Base-by-base conservation (phyloP, 1,140 invertebrate genomes). In the Andrena cerasifolii region DNA sequence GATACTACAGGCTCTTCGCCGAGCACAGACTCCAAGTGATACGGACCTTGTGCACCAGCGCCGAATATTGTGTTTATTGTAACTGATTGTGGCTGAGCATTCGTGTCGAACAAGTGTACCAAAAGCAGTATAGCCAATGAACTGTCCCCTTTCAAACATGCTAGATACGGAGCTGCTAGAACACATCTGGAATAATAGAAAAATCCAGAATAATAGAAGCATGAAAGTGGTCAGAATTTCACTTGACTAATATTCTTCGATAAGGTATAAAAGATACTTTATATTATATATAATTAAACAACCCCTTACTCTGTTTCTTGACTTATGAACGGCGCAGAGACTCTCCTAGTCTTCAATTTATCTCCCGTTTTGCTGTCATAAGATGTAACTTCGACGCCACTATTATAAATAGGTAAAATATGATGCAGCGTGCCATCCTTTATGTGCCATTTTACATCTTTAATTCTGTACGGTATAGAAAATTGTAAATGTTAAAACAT, bases 361-460 rank as follows among this genome's bases (percentile, higher is more conserved):
- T 94, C 93, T n/a, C 95, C 95, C 8, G 94, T 95, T 82, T 94
- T 93, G 36, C 95, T 90, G 76, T 95, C 94, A 81, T 96, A 96
- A 51, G 93, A 94, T 5, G 94, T 95, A 2, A 96, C 93, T 90
- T 96, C 95, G n/a, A 96, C 88, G 75, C 95, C 95, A 36, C 94
- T 95, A 16, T 94, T 93, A 83, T 94, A 94, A 24, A 94, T 92
- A 1, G 95, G 95, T 56, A 96, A 84, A 83, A 96, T 93, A 88
- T 96, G 95, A 74, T 96, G 93, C 18, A 96, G 88, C 53, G 94
- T 90, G 28, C 94, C 93, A 80, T 95, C 93, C 78, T 94, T 93
- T 51, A 95, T 94, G 87, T 95, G 94, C 95, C 95, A 96, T 59
- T 90, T 91, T 6, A 92, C 90, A 82, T 93, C 89, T 81, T 92